These are phyloP conservation scores for Musca vetustissima DNA, from an alignment of 1,140 invertebrate species.

Conservation along the genomic window DNA sequence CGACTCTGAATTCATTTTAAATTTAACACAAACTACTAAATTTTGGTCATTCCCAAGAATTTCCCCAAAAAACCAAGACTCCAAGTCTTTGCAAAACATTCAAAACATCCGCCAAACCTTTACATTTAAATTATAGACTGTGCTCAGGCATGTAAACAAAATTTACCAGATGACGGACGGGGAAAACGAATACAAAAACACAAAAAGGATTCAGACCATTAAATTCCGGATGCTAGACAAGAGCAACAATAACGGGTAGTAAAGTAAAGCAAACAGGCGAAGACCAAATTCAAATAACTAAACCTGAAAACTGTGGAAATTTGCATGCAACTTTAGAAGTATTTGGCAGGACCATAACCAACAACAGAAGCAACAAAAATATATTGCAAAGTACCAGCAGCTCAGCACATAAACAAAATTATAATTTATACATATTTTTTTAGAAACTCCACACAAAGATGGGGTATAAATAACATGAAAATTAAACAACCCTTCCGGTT, in stretches of 20 bases:
- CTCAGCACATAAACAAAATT: background rate
- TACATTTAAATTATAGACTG: too few species aligned
- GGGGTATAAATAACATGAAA: constrained; percentile 21
- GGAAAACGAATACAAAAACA: too few species aligned
- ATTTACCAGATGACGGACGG: too few species aligned
- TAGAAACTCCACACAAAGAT: background rate
- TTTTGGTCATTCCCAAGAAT: too few species aligned
- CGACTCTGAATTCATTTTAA: too few species aligned
- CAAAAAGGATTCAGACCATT: constrained; percentile 55
- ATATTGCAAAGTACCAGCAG: background rate
- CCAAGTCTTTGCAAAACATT: too few species aligned
- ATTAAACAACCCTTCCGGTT: constrained; percentile 53
- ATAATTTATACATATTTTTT: constrained; percentile 14
- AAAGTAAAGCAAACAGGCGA: constrained; percentile 25
- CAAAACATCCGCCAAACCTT: too few species aligned
- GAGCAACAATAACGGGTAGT: constrained; percentile 32
- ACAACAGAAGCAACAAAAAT: constrained; percentile 2
- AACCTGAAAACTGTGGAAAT: constrained; percentile 9
- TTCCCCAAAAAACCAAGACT: too few species aligned
- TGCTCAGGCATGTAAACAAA: too few species aligned
- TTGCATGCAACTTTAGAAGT: constrained; percentile 20
- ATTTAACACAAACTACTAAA: too few species aligned
- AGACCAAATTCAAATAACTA: constrained; percentile 6
- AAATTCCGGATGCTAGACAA: constrained; percentile 53
- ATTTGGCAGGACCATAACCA: background rate